Evolutionary conservation across 2,888 invertebrate species (phyloP).

Genomic region (Hypsopygia costalis): DNA sequence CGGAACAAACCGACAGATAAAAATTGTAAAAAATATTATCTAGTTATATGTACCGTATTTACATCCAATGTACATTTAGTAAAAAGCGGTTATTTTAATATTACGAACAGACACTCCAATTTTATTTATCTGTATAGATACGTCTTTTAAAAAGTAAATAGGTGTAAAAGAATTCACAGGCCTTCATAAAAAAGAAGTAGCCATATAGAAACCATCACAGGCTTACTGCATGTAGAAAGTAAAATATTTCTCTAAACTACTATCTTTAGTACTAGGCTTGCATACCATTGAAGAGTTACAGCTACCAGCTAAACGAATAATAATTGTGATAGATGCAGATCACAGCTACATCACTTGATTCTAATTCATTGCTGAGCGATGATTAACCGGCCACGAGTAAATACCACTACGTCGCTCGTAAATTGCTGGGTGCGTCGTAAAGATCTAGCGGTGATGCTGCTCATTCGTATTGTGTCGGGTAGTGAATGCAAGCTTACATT

Average conservation of each 20-base stretch:
- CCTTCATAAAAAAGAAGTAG: too few species aligned
- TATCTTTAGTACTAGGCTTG: slow-evolving; percentile 3
- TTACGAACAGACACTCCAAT: too few species aligned
- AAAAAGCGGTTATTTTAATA: too few species aligned
- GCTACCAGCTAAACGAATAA: slow-evolving; percentile 20
- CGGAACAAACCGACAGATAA: too few species aligned
- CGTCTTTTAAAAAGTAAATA: too few species aligned
- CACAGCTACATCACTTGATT: slow-evolving; percentile 29
- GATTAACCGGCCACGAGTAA: slow-evolving; percentile 38
- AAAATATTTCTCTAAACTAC: not conserved
- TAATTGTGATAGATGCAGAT: slow-evolving; percentile 32
- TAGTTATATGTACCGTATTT: too few species aligned
- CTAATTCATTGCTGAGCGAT: slow-evolving; percentile 34
- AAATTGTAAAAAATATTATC: too few species aligned
- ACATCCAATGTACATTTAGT: too few species aligned
- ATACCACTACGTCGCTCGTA: slow-evolving; percentile 30
- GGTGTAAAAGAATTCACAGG: too few species aligned
- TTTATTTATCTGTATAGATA: too few species aligned
- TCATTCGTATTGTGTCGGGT: slow-evolving; percentile 34
- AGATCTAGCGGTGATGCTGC: slow-evolving; percentile 25
- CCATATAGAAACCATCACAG: too few species aligned
- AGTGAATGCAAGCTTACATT: slow-evolving; percentile 9
- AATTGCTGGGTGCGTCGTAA: slow-evolving; percentile 31
- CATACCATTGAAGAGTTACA: slow-evolving; percentile 10
- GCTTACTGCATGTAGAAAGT: too few species aligned